Conservation (phyloP, 1,140 invertebrate genomes). For the Pseudomyrmex flavicornis region DNA sequence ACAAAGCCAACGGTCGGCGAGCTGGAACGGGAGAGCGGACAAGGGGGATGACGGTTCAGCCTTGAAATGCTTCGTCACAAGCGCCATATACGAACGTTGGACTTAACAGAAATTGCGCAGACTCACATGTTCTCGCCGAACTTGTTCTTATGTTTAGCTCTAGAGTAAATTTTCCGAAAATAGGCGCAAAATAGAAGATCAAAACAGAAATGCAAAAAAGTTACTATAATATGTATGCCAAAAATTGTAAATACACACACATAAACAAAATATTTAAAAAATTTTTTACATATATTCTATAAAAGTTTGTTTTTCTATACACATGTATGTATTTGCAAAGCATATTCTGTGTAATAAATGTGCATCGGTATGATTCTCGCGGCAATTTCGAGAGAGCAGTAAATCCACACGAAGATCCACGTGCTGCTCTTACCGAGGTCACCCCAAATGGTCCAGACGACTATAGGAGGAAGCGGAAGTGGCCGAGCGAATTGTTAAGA, state of each 20-base stretch:
- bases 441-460: neutral
- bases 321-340: neutral
- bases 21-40: neutral
- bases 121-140: constrained; percentile 55
- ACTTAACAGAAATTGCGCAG: constrained; percentile 46
- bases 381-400: neutral
- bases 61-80: constrained; percentile 70
- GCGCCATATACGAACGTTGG: constrained; percentile 57
- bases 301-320: neutral
- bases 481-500: constrained; percentile 38
- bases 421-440: neutral
- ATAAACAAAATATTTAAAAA: neutral
- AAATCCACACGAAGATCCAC: neutral
- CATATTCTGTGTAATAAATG: neutral
- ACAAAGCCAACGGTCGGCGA: neutral
- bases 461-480: constrained; percentile 34
- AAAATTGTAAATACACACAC: neutral
- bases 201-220: no score
- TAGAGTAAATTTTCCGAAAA: neutral
- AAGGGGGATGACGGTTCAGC: constrained; percentile 53
- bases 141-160: constrained; percentile 41
- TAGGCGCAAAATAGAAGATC: no score
- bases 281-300: neutral
- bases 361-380: neutral
- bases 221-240: no score